These are phyloP conservation scores for Leptinotarsa tumamoca DNA, from an alignment of 2,888 invertebrate species.

Conservation along the genomic window DNA sequence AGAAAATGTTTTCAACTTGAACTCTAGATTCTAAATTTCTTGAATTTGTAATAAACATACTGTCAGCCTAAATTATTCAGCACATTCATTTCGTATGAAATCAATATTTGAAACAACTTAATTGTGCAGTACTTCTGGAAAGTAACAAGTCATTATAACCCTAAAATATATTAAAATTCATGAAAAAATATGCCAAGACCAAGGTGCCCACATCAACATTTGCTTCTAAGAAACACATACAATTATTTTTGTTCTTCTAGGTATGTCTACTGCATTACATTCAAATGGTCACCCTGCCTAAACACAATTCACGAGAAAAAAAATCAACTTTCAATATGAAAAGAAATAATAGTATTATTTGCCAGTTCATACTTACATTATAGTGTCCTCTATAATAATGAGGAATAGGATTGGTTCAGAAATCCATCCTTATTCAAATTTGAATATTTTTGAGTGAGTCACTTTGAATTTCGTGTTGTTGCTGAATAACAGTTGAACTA, in stretches of 20 bases:
- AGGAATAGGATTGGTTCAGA: conserved; percentile 6
- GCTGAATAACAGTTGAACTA: not conserved
- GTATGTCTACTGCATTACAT: not conserved
- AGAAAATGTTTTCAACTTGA: too few species aligned
- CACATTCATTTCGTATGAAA: too few species aligned
- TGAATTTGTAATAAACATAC: too few species aligned
- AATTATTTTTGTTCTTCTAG: too few species aligned
- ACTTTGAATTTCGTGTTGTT: not conserved
- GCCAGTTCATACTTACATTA: conserved; percentile 25
- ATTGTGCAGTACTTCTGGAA: not conserved
- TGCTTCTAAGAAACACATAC: too few species aligned
- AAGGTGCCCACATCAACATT: not conserved
- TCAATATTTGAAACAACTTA: not conserved
- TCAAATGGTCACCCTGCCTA: conserved; percentile 11
- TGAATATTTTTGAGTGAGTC: not conserved
- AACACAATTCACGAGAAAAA: conserved; percentile 6
- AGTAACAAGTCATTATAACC: not conserved
- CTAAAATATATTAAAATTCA: not conserved
- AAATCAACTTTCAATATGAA: not conserved
- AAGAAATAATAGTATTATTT: conserved; percentile 17
- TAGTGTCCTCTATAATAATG: conserved; percentile 10
- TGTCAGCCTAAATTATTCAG: too few species aligned
- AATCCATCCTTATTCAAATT: conserved; percentile 2
- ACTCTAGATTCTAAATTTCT: too few species aligned
- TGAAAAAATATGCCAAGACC: not conserved